A percentile compares a stretch with the other conserved stretches of the same genome.
phyloP scores from a whole-genome alignment of 2,888 invertebrate species.

The Aleiodes testaceus region DNA sequence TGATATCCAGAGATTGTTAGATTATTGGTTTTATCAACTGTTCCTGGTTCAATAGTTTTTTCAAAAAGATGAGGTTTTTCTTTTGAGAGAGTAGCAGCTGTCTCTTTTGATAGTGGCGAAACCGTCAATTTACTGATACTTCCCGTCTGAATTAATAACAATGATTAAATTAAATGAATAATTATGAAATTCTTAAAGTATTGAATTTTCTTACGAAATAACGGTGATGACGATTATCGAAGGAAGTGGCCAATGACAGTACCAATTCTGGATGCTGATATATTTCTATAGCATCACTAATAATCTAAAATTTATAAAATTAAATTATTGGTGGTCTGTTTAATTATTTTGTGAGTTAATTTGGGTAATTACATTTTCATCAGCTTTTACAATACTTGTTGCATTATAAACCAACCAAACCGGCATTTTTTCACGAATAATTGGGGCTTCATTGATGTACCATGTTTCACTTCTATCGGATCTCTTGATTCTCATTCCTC shows the following conservation, averaged over 20 bases:
- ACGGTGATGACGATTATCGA: neutral
- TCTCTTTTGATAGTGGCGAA: neutral
- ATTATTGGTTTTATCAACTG: neutral
- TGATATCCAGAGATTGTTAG: conserved; percentile 1
- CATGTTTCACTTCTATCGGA: neutral
- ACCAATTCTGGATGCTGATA: neutral
- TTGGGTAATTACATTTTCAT: neutral
- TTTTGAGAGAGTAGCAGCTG: neutral
- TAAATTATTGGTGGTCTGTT: neutral
- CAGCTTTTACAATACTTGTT: neutral
- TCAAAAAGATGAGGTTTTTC: conserved; percentile 15
- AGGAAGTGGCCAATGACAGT: neutral
- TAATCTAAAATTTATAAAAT: neutral
- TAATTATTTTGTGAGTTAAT: neutral
- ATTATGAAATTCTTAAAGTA: neutral
- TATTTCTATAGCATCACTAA: neutral
- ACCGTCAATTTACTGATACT: neutral
- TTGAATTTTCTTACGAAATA: conserved; percentile 2
- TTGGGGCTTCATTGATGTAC: neutral
- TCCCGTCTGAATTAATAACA: neutral
- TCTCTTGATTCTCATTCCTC: neutral
- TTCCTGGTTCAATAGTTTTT: neutral
- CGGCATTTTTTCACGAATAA: neutral
- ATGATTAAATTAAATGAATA: neutral
- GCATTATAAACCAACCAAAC: conserved; percentile 1